These are phyloP conservation scores for Periparus ater DNA, from an alignment of 2,797 vertebrate genomes.

Conservation along the genomic window DNA sequence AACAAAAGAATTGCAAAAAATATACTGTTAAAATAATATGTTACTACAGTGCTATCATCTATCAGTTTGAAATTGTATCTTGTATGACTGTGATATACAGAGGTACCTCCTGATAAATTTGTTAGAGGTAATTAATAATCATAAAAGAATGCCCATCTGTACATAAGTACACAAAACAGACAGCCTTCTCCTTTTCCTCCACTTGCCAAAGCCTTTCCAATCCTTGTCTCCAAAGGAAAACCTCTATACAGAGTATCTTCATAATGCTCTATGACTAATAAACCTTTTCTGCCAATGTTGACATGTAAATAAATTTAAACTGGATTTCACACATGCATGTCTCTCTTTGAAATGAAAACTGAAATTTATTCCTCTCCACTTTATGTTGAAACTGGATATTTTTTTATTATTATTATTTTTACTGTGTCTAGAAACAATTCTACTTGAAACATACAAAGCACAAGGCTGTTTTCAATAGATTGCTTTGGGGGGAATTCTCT, in stretches of 20 bases:
- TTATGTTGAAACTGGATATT: constrained; percentile 11
- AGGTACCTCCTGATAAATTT: neutral
- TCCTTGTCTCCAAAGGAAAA: neutral
- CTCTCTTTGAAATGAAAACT: neutral
- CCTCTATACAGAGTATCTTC: neutral
- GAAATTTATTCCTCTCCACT: constrained; percentile 39
- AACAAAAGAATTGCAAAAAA: neutral
- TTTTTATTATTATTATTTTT: neutral
- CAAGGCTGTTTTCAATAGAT: constrained; percentile 67
- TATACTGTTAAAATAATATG: neutral
- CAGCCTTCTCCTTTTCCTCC: neutral
- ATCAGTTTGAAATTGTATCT: neutral
- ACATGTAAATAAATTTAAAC: neutral
- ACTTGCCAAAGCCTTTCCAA: neutral
- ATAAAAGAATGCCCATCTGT: neutral
- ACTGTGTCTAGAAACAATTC: constrained; percentile 55
- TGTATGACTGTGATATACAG: neutral
- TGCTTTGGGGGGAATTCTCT: constrained; percentile 44
- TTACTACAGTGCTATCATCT: neutral
- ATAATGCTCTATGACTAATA: neutral
- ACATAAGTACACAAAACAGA: neutral
- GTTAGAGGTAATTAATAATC: neutral
- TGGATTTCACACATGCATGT: neutral
- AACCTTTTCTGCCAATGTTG: neutral
- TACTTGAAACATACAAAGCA: constrained; percentile 43